A percentile compares a stretch with the other conserved stretches of the same genome.
Conservation (phyloP, 2,888 invertebrate genomes). For the Drosophila lutescens region DNA sequence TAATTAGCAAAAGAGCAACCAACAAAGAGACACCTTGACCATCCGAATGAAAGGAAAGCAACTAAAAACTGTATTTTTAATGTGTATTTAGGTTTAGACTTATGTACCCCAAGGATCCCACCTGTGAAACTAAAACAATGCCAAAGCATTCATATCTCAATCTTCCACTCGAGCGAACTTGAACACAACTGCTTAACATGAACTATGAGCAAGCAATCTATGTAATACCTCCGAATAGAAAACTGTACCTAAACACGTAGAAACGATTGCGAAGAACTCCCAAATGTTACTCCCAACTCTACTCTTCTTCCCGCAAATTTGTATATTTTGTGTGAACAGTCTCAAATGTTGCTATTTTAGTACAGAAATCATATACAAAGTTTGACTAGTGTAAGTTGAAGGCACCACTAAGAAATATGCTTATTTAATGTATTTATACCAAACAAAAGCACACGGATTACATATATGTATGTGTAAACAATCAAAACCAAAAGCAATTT, state of each 20-base stretch:
- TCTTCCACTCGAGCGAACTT: conserved; percentile 50
- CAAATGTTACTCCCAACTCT: conserved; percentile 34
- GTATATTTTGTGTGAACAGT: conserved; percentile 31
- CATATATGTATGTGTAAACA: conserved; percentile 45
- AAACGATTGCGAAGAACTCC: conserved; percentile 35
- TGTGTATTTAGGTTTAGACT: conserved; percentile 49
- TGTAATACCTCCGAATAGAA: conserved; percentile 77
- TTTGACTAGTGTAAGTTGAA: conserved; percentile 59
- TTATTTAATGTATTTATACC: conserved; percentile 56
- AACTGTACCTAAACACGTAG: conserved; percentile 69
- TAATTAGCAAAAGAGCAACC: conserved; percentile 44
- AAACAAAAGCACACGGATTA: conserved; percentile 48
- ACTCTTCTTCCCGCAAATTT: conserved; percentile 31
- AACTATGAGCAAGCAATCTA: conserved; percentile 54
- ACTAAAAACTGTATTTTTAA: conserved; percentile 9
- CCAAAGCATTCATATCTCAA: conserved; percentile 66
- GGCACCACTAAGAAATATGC: conserved; percentile 62
- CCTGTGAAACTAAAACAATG: conserved; percentile 61
- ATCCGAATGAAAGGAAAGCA: conserved; percentile 6
- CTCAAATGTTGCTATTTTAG: conserved; percentile 42
- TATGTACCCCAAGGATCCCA: conserved; percentile 61
- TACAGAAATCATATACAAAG: conserved; percentile 53
- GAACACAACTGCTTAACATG: conserved; percentile 40
- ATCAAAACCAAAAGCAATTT: conserved; percentile 63
- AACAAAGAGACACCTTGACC: conserved; percentile 12